These are phyloP conservation scores for Morinoia aosen DNA, from an alignment of 2,888 invertebrate genomes.

Conservation along the genomic window DNA sequence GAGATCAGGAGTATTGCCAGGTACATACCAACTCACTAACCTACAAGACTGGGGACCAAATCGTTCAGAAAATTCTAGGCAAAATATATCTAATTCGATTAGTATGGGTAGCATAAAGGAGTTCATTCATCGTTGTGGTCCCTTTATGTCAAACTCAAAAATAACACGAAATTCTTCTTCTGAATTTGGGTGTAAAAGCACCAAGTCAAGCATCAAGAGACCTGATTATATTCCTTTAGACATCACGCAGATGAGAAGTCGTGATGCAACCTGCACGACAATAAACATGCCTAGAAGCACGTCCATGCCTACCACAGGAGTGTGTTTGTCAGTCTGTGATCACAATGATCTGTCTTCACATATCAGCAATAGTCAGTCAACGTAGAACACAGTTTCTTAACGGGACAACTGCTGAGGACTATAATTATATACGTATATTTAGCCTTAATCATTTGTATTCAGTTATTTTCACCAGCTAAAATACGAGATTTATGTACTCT, in stretches of 20 bases:
- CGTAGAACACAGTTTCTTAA: neutral
- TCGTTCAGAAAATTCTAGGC: slow-evolving; percentile 28
- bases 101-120: slow-evolving; percentile 57
- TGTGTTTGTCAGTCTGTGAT: neutral
- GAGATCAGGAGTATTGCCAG: slow-evolving; percentile 52
- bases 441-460: too few species aligned
- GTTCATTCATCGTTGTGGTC: slow-evolving; percentile 31
- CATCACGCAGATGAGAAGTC: slow-evolving; percentile 57
- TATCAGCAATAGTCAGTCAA: slow-evolving; percentile 25
- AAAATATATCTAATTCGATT: slow-evolving; percentile 56
- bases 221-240: slow-evolving; percentile 59
- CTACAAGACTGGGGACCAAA: slow-evolving; percentile 64
- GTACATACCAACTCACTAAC: slow-evolving; percentile 64
- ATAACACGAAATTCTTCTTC: slow-evolving; percentile 48
- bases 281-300: slow-evolving; percentile 64
- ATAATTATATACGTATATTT: too few species aligned
- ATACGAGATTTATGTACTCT: too few species aligned
- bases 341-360: neutral
- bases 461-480: too few species aligned
- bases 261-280: slow-evolving; percentile 50
- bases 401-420: neutral
- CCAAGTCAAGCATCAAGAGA: neutral
- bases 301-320: slow-evolving; percentile 61
- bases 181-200: neutral
- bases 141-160: slow-evolving; percentile 40